Base-by-base conservation (phyloP, 1,140 invertebrate genomes). In the Epicauta chinensis region DNA sequence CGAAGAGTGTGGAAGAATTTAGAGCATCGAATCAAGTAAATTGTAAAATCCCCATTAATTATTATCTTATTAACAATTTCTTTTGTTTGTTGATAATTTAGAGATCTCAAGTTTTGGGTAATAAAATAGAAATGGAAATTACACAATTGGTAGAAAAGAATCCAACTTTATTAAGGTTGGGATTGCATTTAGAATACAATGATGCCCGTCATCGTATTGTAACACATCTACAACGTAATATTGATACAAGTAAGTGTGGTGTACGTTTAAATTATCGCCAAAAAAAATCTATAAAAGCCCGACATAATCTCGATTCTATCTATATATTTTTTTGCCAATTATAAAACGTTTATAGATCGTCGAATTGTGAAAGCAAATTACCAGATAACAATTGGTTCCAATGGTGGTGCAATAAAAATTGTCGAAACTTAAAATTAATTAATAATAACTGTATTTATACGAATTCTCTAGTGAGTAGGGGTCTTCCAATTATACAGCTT, bases 121-220 rank as follows among this genome's bases (percentile, higher is more conserved):
- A 97, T 74, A 96, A 96, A 78, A 92, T 92, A 59, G 95, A 98
- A 81, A 97, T 96, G 91, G 91, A 95, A 78, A 93, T 98, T 58
- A 93, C 92, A 37, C 83, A 89, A 65, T 74, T 96, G 58, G 83
- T 98, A 51, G 91, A 94, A 72, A 86, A 93, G 68, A 98, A 98
- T 77, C 82, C 88, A 13, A 92, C 89, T 23, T 73, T 98, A 53
- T 77, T 97, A 60, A 81, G 91, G 73, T 81, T 98, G 54, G 94
- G 94, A 46, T 81, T 98, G 61, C 87, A 93, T 76, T 87, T 98
- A 64, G 93, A 97, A 77, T 95, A 93, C 74, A 93, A 94, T 66
- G 93, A 96, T 77, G 93, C 94, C 40, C 82, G 93, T 68, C 90
- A 95, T 72, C 81, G 91, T 63, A 88, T 97, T 62, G 88, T 91